Base-by-base conservation (phyloP, 2,113 vertebrate genomes). In the Chaetura pelagica region DNA sequence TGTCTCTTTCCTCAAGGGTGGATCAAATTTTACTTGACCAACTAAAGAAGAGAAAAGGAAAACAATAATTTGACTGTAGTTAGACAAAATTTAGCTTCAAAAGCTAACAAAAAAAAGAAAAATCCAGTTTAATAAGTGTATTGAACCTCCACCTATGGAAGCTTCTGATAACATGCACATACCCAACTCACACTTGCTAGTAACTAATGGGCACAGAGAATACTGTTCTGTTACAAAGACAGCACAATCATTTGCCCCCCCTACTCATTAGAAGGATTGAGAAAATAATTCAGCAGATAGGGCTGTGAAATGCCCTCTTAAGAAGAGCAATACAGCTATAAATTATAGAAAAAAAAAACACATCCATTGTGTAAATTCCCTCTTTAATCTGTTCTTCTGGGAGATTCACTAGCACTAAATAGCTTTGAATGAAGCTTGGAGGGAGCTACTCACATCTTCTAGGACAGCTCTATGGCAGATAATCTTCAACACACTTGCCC, bases 11-110 rank as follows among this genome's bases (percentile, higher is more conserved):
- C 99, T 98, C 97, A 99, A 96, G 1, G 99, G 99, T 86, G 99
- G 99, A 97, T 99, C 99, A 96, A 99, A 99, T 98, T 99, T 99
- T 94, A 99, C 99, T 97, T 99, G 99, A 89, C 99, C 98, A 97
- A 99, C 98, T 99, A 63, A 61, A 93, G 82, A 74, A 87, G 63
- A 98, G 97, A 97, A 89, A 91, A 91, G 7, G 21, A 94, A 92
- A 84, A 69, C 23, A 86, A 86, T 22, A 69, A 67, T 38, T 66
- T 91, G 10, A 48, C 18, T 86, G 7, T 15, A 79, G 26, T 75
- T 55, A 74, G 44, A 55, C 32, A 75, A 69, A 71, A 72, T 30
- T 75, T 32, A 32, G 11, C 23, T 87, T 26, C 57, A 48, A 92
- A 58, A 12, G 40, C n/a, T 51, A 90, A 48, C 11, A 62, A 59